Conservation (phyloP, 2,888 invertebrate genomes). For the Apoda limacodes region DNA sequence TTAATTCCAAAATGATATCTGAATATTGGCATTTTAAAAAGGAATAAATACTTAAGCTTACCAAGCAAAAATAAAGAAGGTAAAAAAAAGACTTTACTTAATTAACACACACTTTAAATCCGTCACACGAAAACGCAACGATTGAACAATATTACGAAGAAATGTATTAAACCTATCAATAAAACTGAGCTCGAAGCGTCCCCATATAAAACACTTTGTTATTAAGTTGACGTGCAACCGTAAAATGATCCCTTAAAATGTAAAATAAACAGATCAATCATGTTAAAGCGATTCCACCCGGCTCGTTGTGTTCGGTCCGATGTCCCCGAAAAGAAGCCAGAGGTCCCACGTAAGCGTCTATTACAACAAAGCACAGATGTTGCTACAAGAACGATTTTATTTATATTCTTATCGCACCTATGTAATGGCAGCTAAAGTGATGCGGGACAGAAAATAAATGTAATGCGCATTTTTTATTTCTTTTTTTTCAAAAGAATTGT, state of each 20-base stretch:
- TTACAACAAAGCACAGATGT: constrained; percentile 68
- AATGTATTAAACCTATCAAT: constrained; percentile 68
- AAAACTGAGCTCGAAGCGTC: constrained; percentile 65
- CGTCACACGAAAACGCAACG: too few species aligned
- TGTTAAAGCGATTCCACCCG: constrained; percentile 68
- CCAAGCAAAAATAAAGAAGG: too few species aligned
- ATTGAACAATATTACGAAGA: constrained; percentile 59
- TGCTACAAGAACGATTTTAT: constrained; percentile 57
- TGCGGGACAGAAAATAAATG: constrained; percentile 50
- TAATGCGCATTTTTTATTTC: constrained; percentile 57
- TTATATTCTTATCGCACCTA: constrained; percentile 38
- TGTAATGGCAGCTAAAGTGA: constrained; percentile 25
- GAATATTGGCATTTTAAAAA: too few species aligned
- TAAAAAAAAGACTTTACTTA: too few species aligned
- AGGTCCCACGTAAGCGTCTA: constrained; percentile 68
- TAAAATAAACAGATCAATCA: constrained; percentile 71
- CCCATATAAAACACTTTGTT: constrained; percentile 67
- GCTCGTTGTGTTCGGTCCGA: constrained; percentile 51
- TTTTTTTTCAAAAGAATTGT: constrained; percentile 65
- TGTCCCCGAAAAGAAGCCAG: constrained; percentile 68
- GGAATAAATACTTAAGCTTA: too few species aligned
- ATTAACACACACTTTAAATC: too few species aligned
- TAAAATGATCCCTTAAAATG: constrained; percentile 70
- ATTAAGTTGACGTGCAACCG: constrained; percentile 70
- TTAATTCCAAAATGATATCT: too few species aligned